Percentiles rank a stretch among this genome's conserved stretches.
phyloP scores from a whole-genome alignment of 2,113 vertebrate genomes.

The Toxotes chatareus region DNA sequence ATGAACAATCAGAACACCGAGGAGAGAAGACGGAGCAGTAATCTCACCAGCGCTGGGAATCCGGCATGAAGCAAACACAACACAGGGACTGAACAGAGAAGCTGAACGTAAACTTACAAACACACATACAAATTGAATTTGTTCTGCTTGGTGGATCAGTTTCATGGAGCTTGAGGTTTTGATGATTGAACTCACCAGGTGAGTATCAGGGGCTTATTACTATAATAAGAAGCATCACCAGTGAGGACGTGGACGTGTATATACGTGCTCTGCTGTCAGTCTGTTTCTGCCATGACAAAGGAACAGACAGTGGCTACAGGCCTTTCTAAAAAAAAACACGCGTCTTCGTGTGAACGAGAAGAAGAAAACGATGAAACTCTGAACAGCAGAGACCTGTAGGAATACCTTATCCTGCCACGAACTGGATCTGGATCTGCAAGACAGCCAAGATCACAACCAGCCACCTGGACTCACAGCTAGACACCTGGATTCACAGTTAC shows the following conservation, averaged over 20 bases:
- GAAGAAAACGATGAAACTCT: no score
- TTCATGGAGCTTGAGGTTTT: neutral
- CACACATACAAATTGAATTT: neutral
- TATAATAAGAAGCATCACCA: neutral
- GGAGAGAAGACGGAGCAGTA: neutral
- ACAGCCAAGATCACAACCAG: no score
- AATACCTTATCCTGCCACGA: no score
- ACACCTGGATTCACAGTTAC: no score
- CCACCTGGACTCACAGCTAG: no score
- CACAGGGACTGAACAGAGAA: neutral
- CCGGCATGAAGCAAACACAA: no score
- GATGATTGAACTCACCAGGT: neutral
- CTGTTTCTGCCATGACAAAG: neutral
- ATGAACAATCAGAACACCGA: neutral
- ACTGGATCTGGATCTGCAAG: no score
- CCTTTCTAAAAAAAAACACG: neutral
- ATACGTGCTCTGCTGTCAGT: neutral
- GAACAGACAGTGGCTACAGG: neutral
- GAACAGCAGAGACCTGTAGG: no score
- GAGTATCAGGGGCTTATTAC: neutral
- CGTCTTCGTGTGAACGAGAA: neutral
- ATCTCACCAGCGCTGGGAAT: neutral
- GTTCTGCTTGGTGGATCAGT: neutral
- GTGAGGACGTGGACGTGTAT: neutral
- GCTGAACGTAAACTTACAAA: neutral